Base-by-base conservation (phyloP, 2,888 invertebrate species). In the Strigamia crassipes region DNA sequence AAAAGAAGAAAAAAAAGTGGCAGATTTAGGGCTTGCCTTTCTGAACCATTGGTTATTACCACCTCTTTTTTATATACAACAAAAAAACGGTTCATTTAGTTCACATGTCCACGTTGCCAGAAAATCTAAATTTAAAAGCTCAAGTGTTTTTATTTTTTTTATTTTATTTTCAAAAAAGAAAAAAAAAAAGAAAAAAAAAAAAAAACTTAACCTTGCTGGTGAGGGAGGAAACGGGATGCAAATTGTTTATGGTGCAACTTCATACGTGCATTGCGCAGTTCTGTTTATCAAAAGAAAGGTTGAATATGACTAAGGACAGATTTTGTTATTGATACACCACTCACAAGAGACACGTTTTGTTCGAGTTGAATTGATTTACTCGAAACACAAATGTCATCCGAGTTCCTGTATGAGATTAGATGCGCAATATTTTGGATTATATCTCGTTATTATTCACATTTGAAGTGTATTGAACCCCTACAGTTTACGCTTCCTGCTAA, bases 171-270 rank as follows among this genome's bases (percentile, higher is more conserved):
- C 2, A n/a, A 56, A 4, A n/a, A n/a, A 61, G 8, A 18, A 56
- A 18, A n/a, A 56, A 4, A n/a, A n/a, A 61, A 21, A 18, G 0
- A n/a, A 15, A 61, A 61, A 23, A 61, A 15, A 18, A 31, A 73
- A 73, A n/a, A 73, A 31, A 31, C 31, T 27, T 73, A 73, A 73
- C 31, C 73, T 73, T 73, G 73, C 27, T 27, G 73, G 27, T 73
- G 23, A 73, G 73, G 73, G 73, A 73, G 73, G 73, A 73, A 73
- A 73, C 73, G 73, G 73, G 73, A 73, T 73, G 73, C 23, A 73
- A 15, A 73, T 31, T 73, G 73, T 73, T 73, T 73, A 73, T 73
- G 73, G 73, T 31, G 73, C 31, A 73, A 73, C 56, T 27, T 73
- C 73, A 73, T 73, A 73, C 73, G 15, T 0, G 56, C 73, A 73